These are phyloP conservation scores for Diplosoma virens DNA, from an alignment of 23 tunicate genomes.

Conservation along the genomic window DNA sequence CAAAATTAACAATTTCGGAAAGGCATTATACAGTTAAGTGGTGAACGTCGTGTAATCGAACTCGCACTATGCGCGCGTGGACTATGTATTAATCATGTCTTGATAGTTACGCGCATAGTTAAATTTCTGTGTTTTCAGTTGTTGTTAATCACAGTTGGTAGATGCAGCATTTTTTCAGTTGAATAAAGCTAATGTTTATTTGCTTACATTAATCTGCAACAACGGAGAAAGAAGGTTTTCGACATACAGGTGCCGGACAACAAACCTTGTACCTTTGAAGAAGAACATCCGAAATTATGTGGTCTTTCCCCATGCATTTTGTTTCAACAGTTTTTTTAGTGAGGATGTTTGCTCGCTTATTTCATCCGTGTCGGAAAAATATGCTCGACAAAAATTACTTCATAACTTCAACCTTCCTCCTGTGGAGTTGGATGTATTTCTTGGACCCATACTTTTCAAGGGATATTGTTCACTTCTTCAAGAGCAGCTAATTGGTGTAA, in stretches of 20 bases:
- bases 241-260: neutral
- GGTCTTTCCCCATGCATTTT: neutral
- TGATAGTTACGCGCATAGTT: no score
- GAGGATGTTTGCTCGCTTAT: neutral
- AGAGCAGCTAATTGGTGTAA: no score
- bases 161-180: no score
- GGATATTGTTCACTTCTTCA: no score
- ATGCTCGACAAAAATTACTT: neutral
- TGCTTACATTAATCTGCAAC: no score
- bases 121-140: no score
- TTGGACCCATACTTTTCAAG: no score
- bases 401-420: neutral
- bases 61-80: no score
- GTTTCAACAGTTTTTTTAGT: neutral
- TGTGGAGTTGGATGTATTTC: neutral
- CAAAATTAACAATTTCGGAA: neutral
- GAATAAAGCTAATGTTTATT: no score
- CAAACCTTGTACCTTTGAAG: neutral
- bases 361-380: neutral
- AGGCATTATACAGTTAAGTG: neutral
- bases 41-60: no score
- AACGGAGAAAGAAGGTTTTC: neutral
- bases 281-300: neutral
- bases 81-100: no score
- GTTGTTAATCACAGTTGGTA: no score